These are phyloP conservation scores for Euthynnus affinis DNA, from an alignment of 2,797 vertebrate species.

Conservation along the genomic window DNA sequence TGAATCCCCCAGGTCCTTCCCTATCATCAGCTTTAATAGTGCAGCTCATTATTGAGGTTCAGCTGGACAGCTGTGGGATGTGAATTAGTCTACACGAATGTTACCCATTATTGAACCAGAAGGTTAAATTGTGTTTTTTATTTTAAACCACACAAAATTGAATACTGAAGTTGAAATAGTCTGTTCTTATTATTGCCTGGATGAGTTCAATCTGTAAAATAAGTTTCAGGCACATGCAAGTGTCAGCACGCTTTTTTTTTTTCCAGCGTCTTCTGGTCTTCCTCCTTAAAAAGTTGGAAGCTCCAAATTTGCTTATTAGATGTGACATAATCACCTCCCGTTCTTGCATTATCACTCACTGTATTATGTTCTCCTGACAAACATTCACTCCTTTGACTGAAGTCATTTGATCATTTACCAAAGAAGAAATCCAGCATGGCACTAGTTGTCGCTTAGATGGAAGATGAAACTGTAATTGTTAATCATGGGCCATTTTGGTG, in stretches of 20 bases:
- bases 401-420: neutral
- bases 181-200: neutral
- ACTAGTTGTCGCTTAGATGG: neutral
- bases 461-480: no score
- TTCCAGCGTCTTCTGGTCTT: conserved; percentile 3
- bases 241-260: neutral
- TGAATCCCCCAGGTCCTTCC: neutral
- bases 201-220: neutral
- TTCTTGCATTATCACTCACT: no score
- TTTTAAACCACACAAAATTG: neutral
- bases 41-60: conserved; percentile 32
- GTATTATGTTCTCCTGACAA: no score
- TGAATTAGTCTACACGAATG: conserved; percentile 13
- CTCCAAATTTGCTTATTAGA: conserved; percentile 14
- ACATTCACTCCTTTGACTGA: no score
- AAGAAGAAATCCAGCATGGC: neutral
- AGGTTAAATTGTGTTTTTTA: neutral
- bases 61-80: conserved; percentile 15
- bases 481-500: no score
- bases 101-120: neutral
- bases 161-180: neutral
- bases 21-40: conserved; percentile 19
- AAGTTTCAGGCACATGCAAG: neutral
- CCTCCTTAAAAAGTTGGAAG: neutral
- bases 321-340: no score